Percentiles rank a stretch among this genome's conserved stretches.
phyloP scores from a whole-genome alignment of 1,140 invertebrate genomes.

The Aphis gossypii region DNA sequence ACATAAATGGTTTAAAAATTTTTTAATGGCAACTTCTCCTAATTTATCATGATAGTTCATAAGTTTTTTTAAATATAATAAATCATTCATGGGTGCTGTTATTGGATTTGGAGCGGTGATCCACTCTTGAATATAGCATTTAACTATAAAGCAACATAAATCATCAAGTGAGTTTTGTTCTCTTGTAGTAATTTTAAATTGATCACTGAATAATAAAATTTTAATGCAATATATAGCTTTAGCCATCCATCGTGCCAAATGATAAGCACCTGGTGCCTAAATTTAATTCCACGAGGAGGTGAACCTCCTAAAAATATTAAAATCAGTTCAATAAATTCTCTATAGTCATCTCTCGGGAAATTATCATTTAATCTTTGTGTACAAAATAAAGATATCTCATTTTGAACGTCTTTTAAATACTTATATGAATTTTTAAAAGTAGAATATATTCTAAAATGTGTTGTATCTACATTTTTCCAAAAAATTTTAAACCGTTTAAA shows the following conservation, averaged over 20 bases:
- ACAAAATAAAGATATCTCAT: neutral
- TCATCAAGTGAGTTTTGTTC: neutral
- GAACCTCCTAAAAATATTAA: neutral
- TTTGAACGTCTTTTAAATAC: neutral
- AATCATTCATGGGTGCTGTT: neutral
- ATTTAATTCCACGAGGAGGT: neutral
- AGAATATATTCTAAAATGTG: neutral
- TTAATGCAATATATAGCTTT: neutral
- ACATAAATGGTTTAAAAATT: too few relatives aligned
- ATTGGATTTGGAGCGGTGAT: neutral
- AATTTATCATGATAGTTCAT: neutral
- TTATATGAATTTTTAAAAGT: neutral
- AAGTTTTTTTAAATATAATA: conserved; percentile 5
- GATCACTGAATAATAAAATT: neutral
- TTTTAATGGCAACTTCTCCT: neutral
- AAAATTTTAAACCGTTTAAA: neutral
- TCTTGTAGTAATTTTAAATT: neutral
- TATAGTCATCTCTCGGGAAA: neutral
- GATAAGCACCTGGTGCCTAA: neutral
- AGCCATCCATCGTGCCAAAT: neutral
- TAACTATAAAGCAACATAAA: neutral
- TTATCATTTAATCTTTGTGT: neutral
- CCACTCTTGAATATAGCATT: neutral
- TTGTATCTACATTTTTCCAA: neutral
- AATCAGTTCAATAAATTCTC: neutral